These are phyloP conservation scores for Astyanax mexicanus DNA, from an alignment of 2,797 vertebrate genomes.

Conservation along the genomic window DNA sequence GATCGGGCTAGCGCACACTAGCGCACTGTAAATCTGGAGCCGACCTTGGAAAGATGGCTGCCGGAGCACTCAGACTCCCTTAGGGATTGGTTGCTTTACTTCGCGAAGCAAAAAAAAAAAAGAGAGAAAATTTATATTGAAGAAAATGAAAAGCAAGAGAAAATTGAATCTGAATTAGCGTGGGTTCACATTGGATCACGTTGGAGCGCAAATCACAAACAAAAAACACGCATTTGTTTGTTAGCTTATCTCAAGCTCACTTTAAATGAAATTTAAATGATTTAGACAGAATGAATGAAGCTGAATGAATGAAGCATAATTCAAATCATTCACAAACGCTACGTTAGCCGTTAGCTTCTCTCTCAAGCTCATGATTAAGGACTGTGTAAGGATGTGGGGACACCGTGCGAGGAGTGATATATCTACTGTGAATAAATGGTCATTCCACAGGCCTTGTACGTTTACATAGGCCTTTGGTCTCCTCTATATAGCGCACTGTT, in stretches of 20 bases:
- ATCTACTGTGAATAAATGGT: slow-evolving; percentile 58
- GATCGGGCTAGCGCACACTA: slow-evolving; percentile 36
- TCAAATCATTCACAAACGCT: slow-evolving; percentile 1
- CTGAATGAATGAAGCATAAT: too few species aligned
- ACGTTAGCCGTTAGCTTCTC: slow-evolving; percentile 11
- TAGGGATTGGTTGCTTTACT: slow-evolving; percentile 26
- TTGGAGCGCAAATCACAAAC: not conserved
- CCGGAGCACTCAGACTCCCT: slow-evolving; percentile 36
- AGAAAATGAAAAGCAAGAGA: too few species aligned
- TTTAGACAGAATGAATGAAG: too few species aligned
- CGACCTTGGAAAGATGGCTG: slow-evolving; percentile 65
- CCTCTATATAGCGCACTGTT: slow-evolving; percentile 45
- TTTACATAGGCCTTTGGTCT: slow-evolving; percentile 53
- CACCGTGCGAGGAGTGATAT: slow-evolving; percentile 55
- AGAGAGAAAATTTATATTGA: too few species aligned
- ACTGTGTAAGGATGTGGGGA: slow-evolving; percentile 44
- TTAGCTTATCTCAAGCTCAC: slow-evolving; percentile 14
- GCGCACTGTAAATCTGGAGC: slow-evolving; percentile 71
- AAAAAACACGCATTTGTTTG: too few species aligned
- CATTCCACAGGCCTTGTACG: slow-evolving; percentile 46
- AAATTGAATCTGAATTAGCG: not conserved
- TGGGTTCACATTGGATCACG: not conserved
- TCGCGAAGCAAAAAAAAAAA: slow-evolving; percentile 2
- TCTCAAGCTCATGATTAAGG: slow-evolving; percentile 7
- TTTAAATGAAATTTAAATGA: not conserved